Evolutionary conservation across 37 sponge, comb jelly and placozoan species (phyloP).

Genomic region (Haliclona indistincta): DNA sequence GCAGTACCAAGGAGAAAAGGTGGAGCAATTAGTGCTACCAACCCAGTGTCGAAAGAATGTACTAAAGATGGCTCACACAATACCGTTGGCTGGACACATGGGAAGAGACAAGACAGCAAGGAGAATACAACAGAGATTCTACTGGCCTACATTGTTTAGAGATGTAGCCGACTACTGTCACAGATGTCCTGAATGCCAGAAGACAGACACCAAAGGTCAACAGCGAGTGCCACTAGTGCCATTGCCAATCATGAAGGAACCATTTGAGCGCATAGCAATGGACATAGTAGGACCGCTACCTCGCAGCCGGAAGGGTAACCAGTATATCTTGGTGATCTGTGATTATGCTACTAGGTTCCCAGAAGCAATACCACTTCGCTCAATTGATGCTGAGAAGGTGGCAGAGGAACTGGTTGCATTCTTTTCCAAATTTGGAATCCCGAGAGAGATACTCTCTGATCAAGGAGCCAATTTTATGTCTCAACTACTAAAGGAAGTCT

Average conservation of each 20-base stretch:
- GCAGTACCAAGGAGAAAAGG: neutral
- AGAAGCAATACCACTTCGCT: conserved; percentile 26
- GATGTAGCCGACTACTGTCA: conserved; percentile 22
- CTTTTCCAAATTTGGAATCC: conserved; percentile 36
- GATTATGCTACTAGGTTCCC: conserved; percentile 43
- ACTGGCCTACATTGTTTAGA: conserved; percentile 19
- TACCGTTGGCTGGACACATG: conserved; percentile 27
- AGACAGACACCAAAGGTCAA: neutral
- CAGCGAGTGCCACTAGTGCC: conserved; percentile 12
- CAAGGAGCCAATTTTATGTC: conserved; percentile 46
- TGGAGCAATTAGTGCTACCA: conserved; percentile 27
- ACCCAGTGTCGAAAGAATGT: conserved; percentile 11
- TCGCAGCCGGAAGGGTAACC: conserved; percentile 6
- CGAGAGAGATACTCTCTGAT: conserved; percentile 36
- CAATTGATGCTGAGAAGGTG: conserved; percentile 35
- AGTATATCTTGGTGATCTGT: conserved; percentile 35
- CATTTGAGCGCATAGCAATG: conserved; percentile 44
- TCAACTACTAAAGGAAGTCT: conserved; percentile 11
- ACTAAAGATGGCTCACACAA: conserved; percentile 15
- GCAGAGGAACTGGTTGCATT: conserved; percentile 27
- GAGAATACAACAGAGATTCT: conserved; percentile 23
- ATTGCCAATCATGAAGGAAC: conserved; percentile 20
- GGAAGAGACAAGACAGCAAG: conserved; percentile 28
- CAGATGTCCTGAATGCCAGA: conserved; percentile 29
- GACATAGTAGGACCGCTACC: conserved; percentile 38